Percentiles rank a stretch among this genome's conserved stretches.
Evolutionary conservation across 1,140 invertebrate species (phyloP).

Genomic region (Archivesica marissinica): DNA sequence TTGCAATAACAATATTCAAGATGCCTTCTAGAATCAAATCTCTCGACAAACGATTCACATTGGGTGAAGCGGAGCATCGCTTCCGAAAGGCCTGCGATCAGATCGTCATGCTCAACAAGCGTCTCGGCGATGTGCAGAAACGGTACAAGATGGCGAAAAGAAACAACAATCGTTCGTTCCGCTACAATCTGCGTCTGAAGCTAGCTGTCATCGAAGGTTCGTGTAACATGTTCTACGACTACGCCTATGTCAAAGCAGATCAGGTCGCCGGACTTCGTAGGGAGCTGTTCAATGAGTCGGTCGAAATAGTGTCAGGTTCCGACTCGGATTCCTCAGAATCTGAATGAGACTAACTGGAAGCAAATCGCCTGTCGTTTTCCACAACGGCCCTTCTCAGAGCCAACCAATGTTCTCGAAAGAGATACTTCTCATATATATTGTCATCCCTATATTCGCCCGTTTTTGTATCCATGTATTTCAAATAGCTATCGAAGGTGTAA

Average conservation of each 20-base stretch:
- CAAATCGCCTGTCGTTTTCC: not conserved
- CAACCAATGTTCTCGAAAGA: constrained; percentile 16
- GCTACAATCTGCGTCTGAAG: constrained; percentile 42
- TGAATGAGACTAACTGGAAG: not conserved
- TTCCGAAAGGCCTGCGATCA: constrained; percentile 47
- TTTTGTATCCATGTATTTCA: too few relatives aligned
- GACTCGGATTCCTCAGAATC: not conserved
- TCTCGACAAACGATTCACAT: constrained; percentile 31
- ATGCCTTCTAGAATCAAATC: constrained; percentile 38
- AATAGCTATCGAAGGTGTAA: too few relatives aligned
- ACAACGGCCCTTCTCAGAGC: constrained; percentile 37
- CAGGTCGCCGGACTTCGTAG: constrained; percentile 58
- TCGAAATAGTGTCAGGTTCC: constrained; percentile 36
- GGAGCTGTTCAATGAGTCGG: constrained; percentile 54
- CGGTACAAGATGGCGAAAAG: constrained; percentile 39
- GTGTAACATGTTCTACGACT: constrained; percentile 68
- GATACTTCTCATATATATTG: not conserved
- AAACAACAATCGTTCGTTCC: constrained; percentile 5
- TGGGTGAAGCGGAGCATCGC: constrained; percentile 33
- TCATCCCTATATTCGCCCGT: too few relatives aligned
- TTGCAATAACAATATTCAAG: constrained; percentile 30
- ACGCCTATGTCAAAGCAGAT: constrained; percentile 64
- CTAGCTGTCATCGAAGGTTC: constrained; percentile 65
- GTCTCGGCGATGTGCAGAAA: constrained; percentile 31
- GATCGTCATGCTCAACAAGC: constrained; percentile 46